Conservation (phyloP, 2,888 invertebrate species). For the Nomada fabriciana region DNA sequence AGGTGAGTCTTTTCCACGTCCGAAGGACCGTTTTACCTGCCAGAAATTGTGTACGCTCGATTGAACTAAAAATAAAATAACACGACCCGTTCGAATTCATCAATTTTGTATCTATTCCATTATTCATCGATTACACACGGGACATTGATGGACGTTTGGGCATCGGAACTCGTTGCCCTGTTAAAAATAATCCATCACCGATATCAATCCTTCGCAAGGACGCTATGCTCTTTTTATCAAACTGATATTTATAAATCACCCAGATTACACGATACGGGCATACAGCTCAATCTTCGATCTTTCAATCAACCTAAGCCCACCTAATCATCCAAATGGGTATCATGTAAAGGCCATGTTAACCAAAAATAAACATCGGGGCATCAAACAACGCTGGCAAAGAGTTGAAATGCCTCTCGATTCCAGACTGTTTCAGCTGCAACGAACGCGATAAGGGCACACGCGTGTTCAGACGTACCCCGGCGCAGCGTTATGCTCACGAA, state of each 20-base stretch:
- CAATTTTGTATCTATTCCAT: neutral
- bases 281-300: neutral
- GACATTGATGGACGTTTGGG: conserved; percentile 14
- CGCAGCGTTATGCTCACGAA: conserved; percentile 37
- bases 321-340: neutral
- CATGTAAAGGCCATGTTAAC: neutral
- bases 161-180: conserved; percentile 2
- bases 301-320: neutral
- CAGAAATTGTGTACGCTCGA: neutral
- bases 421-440: neutral
- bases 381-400: neutral
- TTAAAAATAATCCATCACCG: conserved; percentile 25
- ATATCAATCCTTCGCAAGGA: neutral
- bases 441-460: neutral
- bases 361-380: neutral
- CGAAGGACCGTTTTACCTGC: neutral
- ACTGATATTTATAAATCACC: conserved; percentile 14
- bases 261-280: neutral
- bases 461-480: conserved; percentile 24
- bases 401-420: neutral
- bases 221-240: neutral
- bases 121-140: conserved; percentile 11
- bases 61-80: neutral
- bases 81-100: neutral
- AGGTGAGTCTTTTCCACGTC: neutral